Percentiles rank a stretch among this genome's conserved stretches.
Conservation (phyloP, 2,888 invertebrate genomes). For the Gortyna flavago region DNA sequence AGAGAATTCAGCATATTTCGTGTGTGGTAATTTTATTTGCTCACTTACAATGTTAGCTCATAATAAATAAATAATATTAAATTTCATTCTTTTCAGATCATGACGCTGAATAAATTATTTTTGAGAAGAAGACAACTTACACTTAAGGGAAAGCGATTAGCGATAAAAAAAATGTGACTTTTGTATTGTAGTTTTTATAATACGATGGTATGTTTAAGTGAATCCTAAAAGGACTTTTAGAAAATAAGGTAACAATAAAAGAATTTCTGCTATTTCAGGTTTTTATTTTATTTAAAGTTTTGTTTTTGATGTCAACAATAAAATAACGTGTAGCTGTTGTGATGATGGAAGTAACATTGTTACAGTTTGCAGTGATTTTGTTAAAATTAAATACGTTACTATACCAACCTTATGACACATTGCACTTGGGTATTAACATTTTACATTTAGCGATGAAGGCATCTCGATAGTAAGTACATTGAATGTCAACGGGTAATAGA, state of each 20-base stretch:
- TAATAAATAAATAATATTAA: neutral
- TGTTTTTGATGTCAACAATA: conserved; percentile 84
- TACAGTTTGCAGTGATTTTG: conserved; percentile 34
- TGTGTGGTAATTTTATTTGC: neutral
- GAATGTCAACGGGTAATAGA: conserved; percentile 54
- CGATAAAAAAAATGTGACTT: conserved; percentile 28
- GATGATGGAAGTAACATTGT: conserved; percentile 60
- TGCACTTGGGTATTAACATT: conserved; percentile 43
- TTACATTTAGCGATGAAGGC: conserved; percentile 42
- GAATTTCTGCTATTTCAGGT: conserved; percentile 78
- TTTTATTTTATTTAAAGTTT: conserved; percentile 83
- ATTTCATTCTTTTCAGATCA: conserved; percentile 75
- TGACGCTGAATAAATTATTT: conserved; percentile 70
- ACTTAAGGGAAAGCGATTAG: conserved; percentile 19
- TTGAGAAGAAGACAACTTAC: conserved; percentile 18
- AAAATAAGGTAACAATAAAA: conserved; percentile 78
- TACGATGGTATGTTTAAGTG: conserved; percentile 23
- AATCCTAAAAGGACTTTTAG: conserved; percentile 53
- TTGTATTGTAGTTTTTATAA: conserved; percentile 48
- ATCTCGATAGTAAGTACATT: conserved; percentile 60
- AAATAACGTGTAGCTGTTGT: conserved; percentile 70
- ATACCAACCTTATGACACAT: conserved; percentile 32
- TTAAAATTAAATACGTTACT: conserved; percentile 35
- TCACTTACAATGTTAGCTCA: neutral
- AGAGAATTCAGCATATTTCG: neutral